A percentile compares a stretch with the other conserved stretches of the same genome.
Conservation (phyloP, 2,797 vertebrate genomes). For the Hyperoplus immaculatus region DNA sequence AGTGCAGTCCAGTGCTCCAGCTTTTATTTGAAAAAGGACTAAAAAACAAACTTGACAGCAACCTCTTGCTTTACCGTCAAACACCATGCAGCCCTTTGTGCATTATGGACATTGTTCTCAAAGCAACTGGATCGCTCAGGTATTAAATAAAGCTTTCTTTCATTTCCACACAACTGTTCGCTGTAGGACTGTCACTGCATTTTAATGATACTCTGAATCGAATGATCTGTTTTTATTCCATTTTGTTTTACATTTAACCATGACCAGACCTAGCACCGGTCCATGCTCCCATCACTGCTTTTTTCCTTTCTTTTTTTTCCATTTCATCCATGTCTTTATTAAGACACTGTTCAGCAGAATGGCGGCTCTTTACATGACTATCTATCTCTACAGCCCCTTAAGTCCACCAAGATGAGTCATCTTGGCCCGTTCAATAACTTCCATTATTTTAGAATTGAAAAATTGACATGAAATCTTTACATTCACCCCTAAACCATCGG, state of each 20-base stretch:
- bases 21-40: slow-evolving; percentile 47
- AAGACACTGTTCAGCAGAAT: slow-evolving; percentile 14
- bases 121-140: neutral
- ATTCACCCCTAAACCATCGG: neutral
- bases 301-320: slow-evolving; percentile 1
- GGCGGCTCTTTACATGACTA: neutral
- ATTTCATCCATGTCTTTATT: slow-evolving; percentile 21
- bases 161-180: slow-evolving; percentile 5
- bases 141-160: slow-evolving; percentile 25
- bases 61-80: slow-evolving; percentile 14
- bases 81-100: slow-evolving; percentile 17
- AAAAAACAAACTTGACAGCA: slow-evolving; percentile 48
- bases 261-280: slow-evolving; percentile 25
- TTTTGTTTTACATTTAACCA: slow-evolving; percentile 22
- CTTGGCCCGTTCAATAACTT: neutral
- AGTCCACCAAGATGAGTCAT: neutral
- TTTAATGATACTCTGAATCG: slow-evolving; percentile 30
- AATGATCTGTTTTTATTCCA: slow-evolving; percentile 33
- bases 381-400: slow-evolving; percentile 1
- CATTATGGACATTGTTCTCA: slow-evolving; percentile 32
- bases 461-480: no score
- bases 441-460: neutral
- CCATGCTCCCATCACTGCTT: slow-evolving; percentile 5
- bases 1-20: slow-evolving; percentile 19
- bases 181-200: slow-evolving; percentile 19